Base-by-base conservation (phyloP, 2,113 vertebrate genomes). In the Amphilophus citrinellus region DNA sequence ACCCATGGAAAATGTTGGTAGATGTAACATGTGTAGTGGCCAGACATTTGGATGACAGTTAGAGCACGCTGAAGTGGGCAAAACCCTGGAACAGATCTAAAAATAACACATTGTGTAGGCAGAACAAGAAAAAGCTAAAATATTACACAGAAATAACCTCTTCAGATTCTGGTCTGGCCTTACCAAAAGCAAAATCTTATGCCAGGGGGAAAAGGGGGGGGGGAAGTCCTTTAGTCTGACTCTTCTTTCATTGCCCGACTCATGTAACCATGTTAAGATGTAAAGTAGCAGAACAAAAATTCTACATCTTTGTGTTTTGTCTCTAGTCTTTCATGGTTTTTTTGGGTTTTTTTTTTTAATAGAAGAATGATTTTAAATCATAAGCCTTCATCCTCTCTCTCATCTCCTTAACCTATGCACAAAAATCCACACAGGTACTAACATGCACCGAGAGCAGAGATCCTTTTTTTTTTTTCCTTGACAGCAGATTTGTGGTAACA, bases 401-500 rank as follows among this genome's bases (percentile, higher is more conserved):
- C 50, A 50, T 0, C 32, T 35, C 71, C 35, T 61, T 56, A 80
- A 79, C 59, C 53, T 66, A 18, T 3, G 18, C 20, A 42, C 37
- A 76, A 47, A 82, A 58, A 58, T 58, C 10, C 53, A 89, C 35
- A 81, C 18, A 62, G 44, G 6, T 56, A 73, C 47, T 73, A 73
- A 58, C 42, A 82, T 50, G 59, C 76, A 11, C n/a, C 1, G n/a
- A 82, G 47, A 79, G 53, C 60, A 63, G 22, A 76, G 53, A 79
- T 50, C 84, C 50, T 79, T 77, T 76, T 77, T 90, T 76, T 76
- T 66, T 68, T 84, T 57, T 76, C 76, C 47, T 10, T 85, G 88
- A 90, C 90, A 88, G 77, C 59, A 62, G 71, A 59, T 84, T 86
- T 87, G 84, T 39, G 22, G 85, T 68, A 84, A 76, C 80, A 58